These are phyloP conservation scores for Elachura formosa DNA, from an alignment of 2,113 vertebrate species.

Conservation along the genomic window DNA sequence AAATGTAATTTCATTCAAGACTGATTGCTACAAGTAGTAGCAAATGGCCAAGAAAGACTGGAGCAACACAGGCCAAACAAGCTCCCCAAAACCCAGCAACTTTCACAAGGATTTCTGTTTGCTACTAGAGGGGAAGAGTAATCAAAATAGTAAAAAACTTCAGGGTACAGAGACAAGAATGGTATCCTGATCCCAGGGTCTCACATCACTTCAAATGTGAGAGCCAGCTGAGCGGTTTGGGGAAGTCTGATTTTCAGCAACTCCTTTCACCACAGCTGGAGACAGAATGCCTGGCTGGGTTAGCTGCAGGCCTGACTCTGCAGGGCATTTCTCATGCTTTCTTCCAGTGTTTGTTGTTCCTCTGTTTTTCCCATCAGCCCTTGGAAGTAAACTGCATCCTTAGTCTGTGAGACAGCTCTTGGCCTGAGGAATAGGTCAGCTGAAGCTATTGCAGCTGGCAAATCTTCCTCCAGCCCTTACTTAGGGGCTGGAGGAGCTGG, in stretches of 20 bases:
- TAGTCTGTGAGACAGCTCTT: neutral
- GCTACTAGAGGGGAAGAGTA: too few species aligned
- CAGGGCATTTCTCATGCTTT: neutral
- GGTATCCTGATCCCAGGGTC: too few species aligned
- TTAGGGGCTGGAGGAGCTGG: fast-evolving
- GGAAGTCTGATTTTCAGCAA: neutral
- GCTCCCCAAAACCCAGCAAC: too few species aligned
- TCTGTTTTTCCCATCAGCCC: neutral
- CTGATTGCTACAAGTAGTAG: too few species aligned
- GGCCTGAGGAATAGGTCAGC: neutral
- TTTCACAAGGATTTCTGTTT: too few species aligned
- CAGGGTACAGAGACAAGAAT: too few species aligned
- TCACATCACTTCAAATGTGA: neutral
- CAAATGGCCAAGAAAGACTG: too few species aligned
- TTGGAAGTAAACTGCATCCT: neutral
- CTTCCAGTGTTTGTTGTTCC: neutral
- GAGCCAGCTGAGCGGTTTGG: neutral
- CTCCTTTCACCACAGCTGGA: neutral
- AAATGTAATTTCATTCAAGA: too few species aligned
- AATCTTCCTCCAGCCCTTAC: neutral
- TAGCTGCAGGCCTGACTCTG: neutral
- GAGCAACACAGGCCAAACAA: too few species aligned
- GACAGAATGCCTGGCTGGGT: neutral
- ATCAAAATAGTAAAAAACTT: too few species aligned
- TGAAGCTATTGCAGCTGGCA: neutral